Conservation (phyloP, 2,888 invertebrate species). For the Aspidiotus rigidus region DNA sequence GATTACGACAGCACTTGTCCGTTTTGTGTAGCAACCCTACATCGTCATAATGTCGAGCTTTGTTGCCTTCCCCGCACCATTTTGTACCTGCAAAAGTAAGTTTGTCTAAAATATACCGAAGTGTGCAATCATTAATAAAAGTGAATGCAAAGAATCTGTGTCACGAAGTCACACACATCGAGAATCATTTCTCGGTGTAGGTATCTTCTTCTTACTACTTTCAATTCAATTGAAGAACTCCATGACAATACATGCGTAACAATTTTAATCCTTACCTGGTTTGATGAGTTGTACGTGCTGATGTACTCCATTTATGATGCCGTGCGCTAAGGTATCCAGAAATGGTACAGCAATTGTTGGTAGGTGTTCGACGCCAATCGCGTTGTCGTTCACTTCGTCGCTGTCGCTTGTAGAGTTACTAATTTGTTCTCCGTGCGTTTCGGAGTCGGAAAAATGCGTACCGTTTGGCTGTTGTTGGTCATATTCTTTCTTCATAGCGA, state of each 20-base stretch:
- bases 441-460: background rate
- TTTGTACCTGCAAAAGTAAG: constrained; percentile 55
- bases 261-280: constrained; percentile 19
- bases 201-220: no score
- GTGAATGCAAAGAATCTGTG: no score
- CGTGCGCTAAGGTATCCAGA: constrained; percentile 23
- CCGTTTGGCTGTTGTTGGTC: no score
- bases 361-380: constrained; percentile 15
- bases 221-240: no score
- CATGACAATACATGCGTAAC: no score
- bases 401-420: constrained; percentile 6
- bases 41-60: constrained; percentile 54
- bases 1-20: constrained; percentile 63
- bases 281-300: constrained; percentile 29
- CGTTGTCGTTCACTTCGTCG: constrained; percentile 7
- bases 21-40: constrained; percentile 55
- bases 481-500: no score
- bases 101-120: no score
- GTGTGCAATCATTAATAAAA: no score
- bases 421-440: constrained; percentile 18
- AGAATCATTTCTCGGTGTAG: no score
- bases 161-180: no score
- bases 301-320: constrained; percentile 23
- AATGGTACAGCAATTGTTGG: constrained; percentile 25
- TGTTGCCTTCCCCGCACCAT: constrained; percentile 66